Evolutionary conservation across 2,888 invertebrate species (phyloP).

Genomic region (Bedellia somnulentella): DNA sequence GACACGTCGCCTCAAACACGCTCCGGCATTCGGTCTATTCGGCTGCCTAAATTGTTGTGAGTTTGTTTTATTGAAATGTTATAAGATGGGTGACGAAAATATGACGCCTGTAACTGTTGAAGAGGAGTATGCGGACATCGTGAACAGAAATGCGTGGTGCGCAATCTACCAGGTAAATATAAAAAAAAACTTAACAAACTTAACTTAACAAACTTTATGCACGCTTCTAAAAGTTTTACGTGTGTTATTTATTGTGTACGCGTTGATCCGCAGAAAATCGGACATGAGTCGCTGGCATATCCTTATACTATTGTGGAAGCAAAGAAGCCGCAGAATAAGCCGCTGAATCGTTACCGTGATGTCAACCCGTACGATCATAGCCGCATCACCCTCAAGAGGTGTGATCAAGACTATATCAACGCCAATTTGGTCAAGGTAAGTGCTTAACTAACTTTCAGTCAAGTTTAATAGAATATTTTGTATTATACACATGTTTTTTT

Average conservation of each 20-base stretch:
- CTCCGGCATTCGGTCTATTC: constrained; percentile 3
- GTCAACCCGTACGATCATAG: constrained; percentile 96
- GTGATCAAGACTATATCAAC: constrained; percentile 87
- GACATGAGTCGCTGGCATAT: constrained; percentile 67
- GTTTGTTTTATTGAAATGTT: constrained; percentile 14
- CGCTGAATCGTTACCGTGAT: constrained; percentile 90
- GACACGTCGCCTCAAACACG: constrained; percentile 6
- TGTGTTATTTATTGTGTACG: constrained; percentile 5
- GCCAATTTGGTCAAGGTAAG: constrained; percentile 85
- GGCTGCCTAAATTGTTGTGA: not conserved
- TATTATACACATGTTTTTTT: too few relatives aligned
- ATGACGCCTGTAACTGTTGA: constrained; percentile 50
- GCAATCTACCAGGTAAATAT: constrained; percentile 69
- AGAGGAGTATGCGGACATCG: constrained; percentile 73
- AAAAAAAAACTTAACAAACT: too few relatives aligned
- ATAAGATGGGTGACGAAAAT: constrained; percentile 18
- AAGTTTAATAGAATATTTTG: too few relatives aligned
- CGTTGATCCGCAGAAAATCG: constrained; percentile 67
- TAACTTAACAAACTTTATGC: too few relatives aligned
- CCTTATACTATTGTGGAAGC: constrained; percentile 70
- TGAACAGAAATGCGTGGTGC: constrained; percentile 70
- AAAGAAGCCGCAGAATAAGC: constrained; percentile 75
- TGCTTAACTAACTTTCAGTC: too few relatives aligned
- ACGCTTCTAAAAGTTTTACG: constrained; percentile 5
- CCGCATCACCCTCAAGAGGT: constrained; percentile 75